phyloP scores from a whole-genome alignment of 1,140 invertebrate genomes.

The Drosophila sp. region DNA sequence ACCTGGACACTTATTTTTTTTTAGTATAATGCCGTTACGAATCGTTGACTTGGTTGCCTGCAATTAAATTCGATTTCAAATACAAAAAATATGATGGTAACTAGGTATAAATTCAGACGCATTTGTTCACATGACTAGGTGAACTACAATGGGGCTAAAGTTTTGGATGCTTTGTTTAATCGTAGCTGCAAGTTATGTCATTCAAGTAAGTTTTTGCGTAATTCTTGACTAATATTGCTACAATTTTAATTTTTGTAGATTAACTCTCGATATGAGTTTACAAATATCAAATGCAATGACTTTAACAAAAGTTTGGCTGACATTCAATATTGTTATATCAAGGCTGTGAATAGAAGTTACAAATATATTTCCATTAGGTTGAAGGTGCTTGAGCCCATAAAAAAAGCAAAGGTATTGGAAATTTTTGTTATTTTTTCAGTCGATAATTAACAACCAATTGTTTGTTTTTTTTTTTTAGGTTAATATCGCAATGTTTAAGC shows the following conservation, averaged over 20 bases:
- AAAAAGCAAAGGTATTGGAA: background rate
- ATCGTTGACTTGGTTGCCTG: too few species aligned
- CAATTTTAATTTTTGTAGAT: background rate
- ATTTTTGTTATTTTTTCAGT: background rate
- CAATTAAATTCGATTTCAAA: too few species aligned
- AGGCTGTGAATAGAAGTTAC: conserved; percentile 1
- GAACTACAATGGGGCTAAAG: too few species aligned
- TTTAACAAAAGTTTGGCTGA: background rate
- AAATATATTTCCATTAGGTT: background rate
- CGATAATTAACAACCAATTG: background rate
- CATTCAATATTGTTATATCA: background rate
- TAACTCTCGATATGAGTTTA: background rate
- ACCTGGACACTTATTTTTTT: too few species aligned
- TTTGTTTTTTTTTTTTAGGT: background rate
- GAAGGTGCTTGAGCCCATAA: background rate
- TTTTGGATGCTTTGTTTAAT: too few species aligned
- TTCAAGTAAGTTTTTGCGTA: too few species aligned
- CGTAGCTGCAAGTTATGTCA: too few species aligned
- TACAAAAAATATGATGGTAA: too few species aligned
- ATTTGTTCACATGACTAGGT: too few species aligned
- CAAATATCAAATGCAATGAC: background rate
- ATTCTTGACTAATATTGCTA: too few species aligned
- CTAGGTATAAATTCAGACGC: too few species aligned
- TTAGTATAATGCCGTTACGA: too few species aligned
- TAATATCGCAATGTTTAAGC: background rate